Evolutionary conservation across 1,140 invertebrate genomes (phyloP), one percentile per base, ranked within the genome.

Genomic region (Popillia japonica): DNA sequence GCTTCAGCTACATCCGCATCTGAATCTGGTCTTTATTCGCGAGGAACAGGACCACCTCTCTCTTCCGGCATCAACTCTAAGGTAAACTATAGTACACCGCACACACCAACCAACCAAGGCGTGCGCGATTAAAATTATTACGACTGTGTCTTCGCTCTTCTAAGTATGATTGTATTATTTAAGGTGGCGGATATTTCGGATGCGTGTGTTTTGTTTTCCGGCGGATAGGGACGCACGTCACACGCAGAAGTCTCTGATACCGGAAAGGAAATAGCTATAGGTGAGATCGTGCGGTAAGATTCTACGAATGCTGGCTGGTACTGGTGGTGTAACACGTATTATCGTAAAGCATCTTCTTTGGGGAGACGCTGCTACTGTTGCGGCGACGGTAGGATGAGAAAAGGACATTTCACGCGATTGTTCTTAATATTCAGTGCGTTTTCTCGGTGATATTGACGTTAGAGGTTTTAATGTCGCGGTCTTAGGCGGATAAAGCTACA

Each of bases 111-210:
- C 7, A 20, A 9, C 20, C 7, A 20, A 9, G n/a, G 59, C 17
- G 61, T 6, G 7, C 22, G 61, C 27, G 61, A 68, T 68, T 68
- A 68, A 68, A 68, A 68, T 68, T 68, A 68, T 68, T 68, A 22
- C 61, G 61, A 68, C 11, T 34, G 61, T 34, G 61, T 10, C 61
- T 7, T 10, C 61, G 22, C 20, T 22, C 61, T 10, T 34, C 61
- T 68, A 68, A 68, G 61, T 68, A 68, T 68, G 61, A 68, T 68
- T 68, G 22, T 68, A 68, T 68, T 68, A 68, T 68, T 68, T 68
- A 68, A 68, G 61, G 61, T 68, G 61, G 44, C n/a, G 10, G 44
- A 22, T 68, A 68, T 68, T 68, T 23, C 61, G 20, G 27, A 34
- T 68, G 61, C 61, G 61, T 68, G 61, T 68, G 61, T 68, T 68